Conservation (phyloP, 1,140 invertebrate species). For the Triops cancriformis region DNA sequence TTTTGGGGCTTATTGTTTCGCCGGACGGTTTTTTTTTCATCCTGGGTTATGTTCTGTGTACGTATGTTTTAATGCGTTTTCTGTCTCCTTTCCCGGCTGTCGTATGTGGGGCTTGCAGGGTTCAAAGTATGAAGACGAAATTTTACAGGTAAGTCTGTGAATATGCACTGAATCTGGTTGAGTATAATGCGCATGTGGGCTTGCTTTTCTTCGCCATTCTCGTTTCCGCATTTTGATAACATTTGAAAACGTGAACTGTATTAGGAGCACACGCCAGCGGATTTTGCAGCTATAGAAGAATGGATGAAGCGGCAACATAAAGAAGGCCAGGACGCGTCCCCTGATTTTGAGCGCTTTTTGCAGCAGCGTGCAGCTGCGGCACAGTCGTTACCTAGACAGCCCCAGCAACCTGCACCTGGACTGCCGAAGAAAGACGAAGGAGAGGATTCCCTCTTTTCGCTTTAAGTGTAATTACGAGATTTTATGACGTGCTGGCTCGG, state of each 20-base stretch:
- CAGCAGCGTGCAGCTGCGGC: neutral
- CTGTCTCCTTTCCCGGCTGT: neutral
- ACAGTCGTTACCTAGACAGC: slow-evolving; percentile 1
- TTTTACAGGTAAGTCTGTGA: neutral
- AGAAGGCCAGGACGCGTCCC: neutral
- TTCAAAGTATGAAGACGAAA: neutral
- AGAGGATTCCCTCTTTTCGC: neutral
- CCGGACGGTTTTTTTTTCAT: neutral
- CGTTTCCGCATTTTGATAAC: neutral
- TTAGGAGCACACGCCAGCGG: neutral
- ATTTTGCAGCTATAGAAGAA: neutral
- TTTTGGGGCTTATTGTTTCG: neutral
- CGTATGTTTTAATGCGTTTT: neutral
- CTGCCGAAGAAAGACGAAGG: neutral
- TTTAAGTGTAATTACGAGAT: neutral
- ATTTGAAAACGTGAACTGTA: neutral
- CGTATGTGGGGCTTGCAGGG: neutral
- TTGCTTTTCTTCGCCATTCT: neutral
- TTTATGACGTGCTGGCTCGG: neutral
- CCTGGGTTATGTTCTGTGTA: neutral
- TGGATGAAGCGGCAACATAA: neutral
- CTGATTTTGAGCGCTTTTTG: neutral
- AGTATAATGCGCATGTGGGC: neutral
- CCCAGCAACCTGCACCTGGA: neutral
- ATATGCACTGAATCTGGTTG: neutral